Base-by-base conservation (phyloP, 2,888 invertebrate species). In the Odontocolon sp. region DNA sequence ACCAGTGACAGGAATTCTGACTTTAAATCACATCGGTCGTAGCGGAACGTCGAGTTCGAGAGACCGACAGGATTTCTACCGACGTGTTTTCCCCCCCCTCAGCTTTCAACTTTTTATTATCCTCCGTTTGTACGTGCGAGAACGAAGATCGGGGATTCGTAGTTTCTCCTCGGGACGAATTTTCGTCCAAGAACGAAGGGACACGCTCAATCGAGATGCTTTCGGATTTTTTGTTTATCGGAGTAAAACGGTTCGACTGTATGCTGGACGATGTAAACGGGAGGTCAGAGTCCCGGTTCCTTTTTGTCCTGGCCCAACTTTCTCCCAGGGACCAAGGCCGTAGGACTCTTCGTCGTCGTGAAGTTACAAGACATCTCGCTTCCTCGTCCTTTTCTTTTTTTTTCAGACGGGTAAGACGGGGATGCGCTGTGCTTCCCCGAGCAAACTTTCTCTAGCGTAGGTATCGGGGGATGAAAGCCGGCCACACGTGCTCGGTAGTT, bases 1-100 rank as follows among this genome's bases (percentile, higher is more conserved):
- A 75, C 71, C 77, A 68, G 64, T 28, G 75, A 69, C 59, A 70
- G 72, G 80, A 80, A 80, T 80, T 69, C 78, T 68, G 68, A 77
- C 56, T 76, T 40, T 70, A 64, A 59, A 63, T 70, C 61, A 59
- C 72, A 76, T 75, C 77, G 80, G 83, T 63, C 16, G 47, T 38
- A 9, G 54, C 33, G 0, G 18, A n/a, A n/a, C n/a, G n/a, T n/a
- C n/a, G n/a, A n/a, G n/a, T n/a, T n/a, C n/a, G n/a, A 18, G 31
- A 9, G 2, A 18, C 54, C 54, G 8, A n/a, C 50, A 52, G 28
- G 21, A 52, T 9, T 18, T 18, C 31, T 6, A 26, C 28, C 9
- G 36, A 40, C 50, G 14, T 23, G 16, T 66, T 21, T 23, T 45
- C 61, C 68, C 56, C 47, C 56, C 33, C 56, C 42, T 36, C 64